Evolutionary conservation across 2,888 invertebrate species (phyloP), one percentile per base, ranked within the genome.

Genomic region (Epirrita christyi): DNA sequence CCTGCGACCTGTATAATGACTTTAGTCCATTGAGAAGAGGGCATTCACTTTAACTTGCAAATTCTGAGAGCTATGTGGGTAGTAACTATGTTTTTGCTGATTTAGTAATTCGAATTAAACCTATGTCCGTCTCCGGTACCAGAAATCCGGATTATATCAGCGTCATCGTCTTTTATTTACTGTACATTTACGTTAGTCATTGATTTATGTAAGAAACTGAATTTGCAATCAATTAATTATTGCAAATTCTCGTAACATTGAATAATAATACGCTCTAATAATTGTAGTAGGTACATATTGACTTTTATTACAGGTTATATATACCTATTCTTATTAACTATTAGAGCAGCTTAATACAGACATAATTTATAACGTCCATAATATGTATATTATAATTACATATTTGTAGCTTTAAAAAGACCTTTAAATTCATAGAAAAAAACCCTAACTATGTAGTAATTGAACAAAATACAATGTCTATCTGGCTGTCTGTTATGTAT

Each of bases 111-210:
- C 5, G 32, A 41, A 36, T 10, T 21, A 21, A 27, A 1, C 36
- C 6, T 21, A 47, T 47, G 40, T 59, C 54, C 54, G 59, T 47
- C 59, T 59, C 53, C 53, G 49, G 55, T 34, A 48, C 27, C 32
- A 55, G 44, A 37, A 51, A 46, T 14, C 51, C 55, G 47, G 43
- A 48, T 9, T 40, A 38, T 27, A 21, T 42, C 14, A 6, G 11
- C 11, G 37, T 37, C n/a, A n/a, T 37, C 3, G 11, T 6, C 0
- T 6, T 6, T 11, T 6, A 5, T 2, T 37, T 2, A 4, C 37
- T n/a, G 5, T 37, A 11, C 4, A 8, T 37, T 37, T 11, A 6
- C 37, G 37, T 11, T 37, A 32, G 32, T 32, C 32, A 32, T 32
- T 9, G 7, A 9, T 11, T 38, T 38, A 38, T 38, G 13, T 14